phyloP scores from a whole-genome alignment of 2,113 vertebrate species.

The Pipa parva region DNA sequence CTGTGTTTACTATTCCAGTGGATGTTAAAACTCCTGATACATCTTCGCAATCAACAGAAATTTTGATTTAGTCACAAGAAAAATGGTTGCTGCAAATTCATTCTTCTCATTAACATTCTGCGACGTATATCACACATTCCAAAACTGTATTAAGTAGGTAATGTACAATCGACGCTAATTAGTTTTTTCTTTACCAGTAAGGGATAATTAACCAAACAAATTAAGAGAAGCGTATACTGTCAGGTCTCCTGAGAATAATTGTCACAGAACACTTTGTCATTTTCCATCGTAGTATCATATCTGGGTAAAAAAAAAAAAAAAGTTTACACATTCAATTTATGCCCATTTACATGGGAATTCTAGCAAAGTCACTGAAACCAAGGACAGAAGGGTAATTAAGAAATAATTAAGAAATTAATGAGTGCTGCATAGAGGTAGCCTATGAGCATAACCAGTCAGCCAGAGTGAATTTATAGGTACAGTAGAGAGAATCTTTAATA shows the following conservation, averaged over 20 bases:
- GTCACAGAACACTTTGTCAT: conserved; percentile 20
- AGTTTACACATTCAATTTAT: conserved; percentile 5
- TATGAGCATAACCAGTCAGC: conserved; percentile 6
- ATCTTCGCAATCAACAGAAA: neutral
- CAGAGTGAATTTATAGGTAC: conserved; percentile 25
- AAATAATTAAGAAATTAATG: conserved; percentile 39
- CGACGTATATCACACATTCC: conserved; percentile 17
- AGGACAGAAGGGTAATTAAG: conserved; percentile 25
- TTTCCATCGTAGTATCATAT: conserved; percentile 27
- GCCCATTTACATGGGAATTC: conserved; percentile 17
- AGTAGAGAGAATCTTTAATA: no score
- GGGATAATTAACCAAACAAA: conserved; percentile 41
- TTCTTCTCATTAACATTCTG: conserved; percentile 28
- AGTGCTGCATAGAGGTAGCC: conserved; percentile 15
- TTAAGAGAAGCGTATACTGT: conserved; percentile 23
- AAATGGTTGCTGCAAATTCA: conserved; percentile 1
- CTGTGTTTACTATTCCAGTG: no score
- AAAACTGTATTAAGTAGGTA: conserved; percentile 31
- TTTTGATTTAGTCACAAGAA: neutral
- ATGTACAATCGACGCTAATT: conserved; percentile 32
- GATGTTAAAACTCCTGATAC: no score
- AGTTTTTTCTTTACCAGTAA: conserved; percentile 31
- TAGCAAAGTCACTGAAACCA: conserved; percentile 8
- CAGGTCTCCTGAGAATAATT: conserved; percentile 23
- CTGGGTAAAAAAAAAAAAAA: conserved; percentile 10